Evolutionary conservation across 2,797 vertebrate species (phyloP).

Genomic region (Selene dorsalis): DNA sequence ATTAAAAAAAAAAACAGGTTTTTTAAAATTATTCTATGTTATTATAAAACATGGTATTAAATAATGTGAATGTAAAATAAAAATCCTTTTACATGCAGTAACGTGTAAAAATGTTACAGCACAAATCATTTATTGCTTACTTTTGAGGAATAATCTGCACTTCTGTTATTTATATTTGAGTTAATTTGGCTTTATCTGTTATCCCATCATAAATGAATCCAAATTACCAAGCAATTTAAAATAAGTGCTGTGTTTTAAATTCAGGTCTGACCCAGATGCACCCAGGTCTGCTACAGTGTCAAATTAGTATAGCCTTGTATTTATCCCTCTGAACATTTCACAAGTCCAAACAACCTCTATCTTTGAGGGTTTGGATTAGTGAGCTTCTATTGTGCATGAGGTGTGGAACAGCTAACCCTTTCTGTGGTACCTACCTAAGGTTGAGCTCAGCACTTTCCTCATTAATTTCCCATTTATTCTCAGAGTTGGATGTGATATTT

Average conservation of each 20-base stretch:
- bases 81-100: background rate
- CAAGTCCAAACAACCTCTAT: slow-evolving; percentile 65
- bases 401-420: slow-evolving; percentile 72
- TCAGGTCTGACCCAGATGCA: slow-evolving; percentile 15
- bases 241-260: background rate
- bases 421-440: slow-evolving; percentile 73
- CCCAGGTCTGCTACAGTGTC: slow-evolving; percentile 27
- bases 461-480: slow-evolving; percentile 85
- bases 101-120: background rate
- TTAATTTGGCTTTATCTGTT: slow-evolving; percentile 19
- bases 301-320: slow-evolving; percentile 42
- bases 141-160: background rate
- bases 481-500: slow-evolving; percentile 83
- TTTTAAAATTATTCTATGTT: too few relatives aligned
- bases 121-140: background rate
- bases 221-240: background rate
- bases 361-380: slow-evolving; percentile 65
- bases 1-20: background rate
- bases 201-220: background rate
- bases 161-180: background rate
- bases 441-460: slow-evolving; percentile 83
- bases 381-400: slow-evolving; percentile 64
- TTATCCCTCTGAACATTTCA: slow-evolving; percentile 63
- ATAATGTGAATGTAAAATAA: background rate
- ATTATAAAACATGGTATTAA: background rate